Percentiles rank a stretch among this genome's conserved stretches.
phyloP scores from a whole-genome alignment of 2,113 vertebrate species.

The Megalops atlanticus region DNA sequence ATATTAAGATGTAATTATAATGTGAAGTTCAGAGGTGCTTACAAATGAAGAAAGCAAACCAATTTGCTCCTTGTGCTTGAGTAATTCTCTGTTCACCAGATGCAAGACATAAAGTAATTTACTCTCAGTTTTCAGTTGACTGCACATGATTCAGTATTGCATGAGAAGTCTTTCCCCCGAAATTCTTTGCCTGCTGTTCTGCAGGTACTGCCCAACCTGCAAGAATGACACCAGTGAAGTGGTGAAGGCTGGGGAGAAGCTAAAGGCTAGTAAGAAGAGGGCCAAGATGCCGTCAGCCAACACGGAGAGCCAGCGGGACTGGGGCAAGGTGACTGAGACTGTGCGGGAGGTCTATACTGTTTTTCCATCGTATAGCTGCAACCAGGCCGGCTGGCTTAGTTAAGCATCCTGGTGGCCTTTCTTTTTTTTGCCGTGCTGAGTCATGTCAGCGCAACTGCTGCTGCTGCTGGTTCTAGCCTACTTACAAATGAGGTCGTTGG shows the following conservation, averaged over 20 bases:
- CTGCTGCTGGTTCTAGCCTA: not conserved
- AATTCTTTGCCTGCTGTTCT: constrained; percentile 41
- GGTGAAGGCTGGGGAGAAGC: constrained; percentile 94
- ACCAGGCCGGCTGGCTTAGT: not conserved
- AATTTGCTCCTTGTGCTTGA: not conserved
- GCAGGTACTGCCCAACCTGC: constrained; percentile 98
- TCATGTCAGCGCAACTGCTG: not conserved
- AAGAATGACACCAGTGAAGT: constrained; percentile 98
- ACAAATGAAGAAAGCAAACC: not conserved
- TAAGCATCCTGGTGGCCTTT: not conserved
- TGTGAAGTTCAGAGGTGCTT: not conserved
- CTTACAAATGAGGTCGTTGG: no score
- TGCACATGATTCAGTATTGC: not conserved
- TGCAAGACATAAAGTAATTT: no score
- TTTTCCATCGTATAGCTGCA: not conserved
- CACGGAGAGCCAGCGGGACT: constrained; percentile 96
- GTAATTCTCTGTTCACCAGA: not conserved
- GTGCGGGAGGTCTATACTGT: not conserved
- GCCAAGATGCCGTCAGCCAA: constrained; percentile 98
- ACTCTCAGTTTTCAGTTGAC: not conserved
- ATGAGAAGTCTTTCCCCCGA: not conserved
- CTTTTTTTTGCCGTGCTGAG: no score
- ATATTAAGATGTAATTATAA: not conserved
- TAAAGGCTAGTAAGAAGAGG: constrained; percentile 98
- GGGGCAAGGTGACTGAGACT: constrained; percentile 87